Conservation (phyloP, 2,888 invertebrate genomes). For the Lepidocyrtinus sp. region DNA sequence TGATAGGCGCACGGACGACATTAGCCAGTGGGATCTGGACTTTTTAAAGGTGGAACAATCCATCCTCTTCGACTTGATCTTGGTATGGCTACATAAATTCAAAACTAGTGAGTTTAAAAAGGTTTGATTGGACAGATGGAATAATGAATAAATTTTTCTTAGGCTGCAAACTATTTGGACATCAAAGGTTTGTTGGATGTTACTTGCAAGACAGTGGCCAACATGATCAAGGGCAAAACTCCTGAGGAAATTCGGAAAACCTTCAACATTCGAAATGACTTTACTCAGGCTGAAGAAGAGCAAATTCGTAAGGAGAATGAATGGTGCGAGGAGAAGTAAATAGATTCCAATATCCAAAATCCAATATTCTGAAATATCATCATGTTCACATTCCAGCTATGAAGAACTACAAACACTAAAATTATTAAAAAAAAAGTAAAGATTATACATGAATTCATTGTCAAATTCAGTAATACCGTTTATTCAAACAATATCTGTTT, state of each 20-base stretch:
- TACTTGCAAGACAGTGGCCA: constrained; percentile 98
- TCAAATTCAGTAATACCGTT: too few species aligned
- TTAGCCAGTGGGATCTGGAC: constrained; percentile 99
- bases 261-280: constrained; percentile 97
- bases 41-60: constrained; percentile 99
- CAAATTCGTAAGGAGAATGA: constrained; percentile 97
- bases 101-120: background rate
- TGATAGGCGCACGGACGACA: constrained; percentile 98
- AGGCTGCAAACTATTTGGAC: constrained; percentile 96
- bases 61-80: constrained; percentile 94
- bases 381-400: too few species aligned
- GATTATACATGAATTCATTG: too few species aligned
- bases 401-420: too few species aligned
- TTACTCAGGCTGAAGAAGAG: constrained; percentile 96
- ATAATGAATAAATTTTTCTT: background rate
- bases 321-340: too few species aligned
- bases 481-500: too few species aligned
- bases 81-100: constrained; percentile 74
- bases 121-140: background rate
- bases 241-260: constrained; percentile 97
- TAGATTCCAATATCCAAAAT: too few species aligned
- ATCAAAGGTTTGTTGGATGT: constrained; percentile 96
- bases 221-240: constrained; percentile 99
- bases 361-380: too few species aligned
- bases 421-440: too few species aligned